Evolutionary conservation across 1,140 invertebrate species (phyloP), one percentile per base, ranked within the genome.

Genomic region (Drosophila quadrilineata): DNA sequence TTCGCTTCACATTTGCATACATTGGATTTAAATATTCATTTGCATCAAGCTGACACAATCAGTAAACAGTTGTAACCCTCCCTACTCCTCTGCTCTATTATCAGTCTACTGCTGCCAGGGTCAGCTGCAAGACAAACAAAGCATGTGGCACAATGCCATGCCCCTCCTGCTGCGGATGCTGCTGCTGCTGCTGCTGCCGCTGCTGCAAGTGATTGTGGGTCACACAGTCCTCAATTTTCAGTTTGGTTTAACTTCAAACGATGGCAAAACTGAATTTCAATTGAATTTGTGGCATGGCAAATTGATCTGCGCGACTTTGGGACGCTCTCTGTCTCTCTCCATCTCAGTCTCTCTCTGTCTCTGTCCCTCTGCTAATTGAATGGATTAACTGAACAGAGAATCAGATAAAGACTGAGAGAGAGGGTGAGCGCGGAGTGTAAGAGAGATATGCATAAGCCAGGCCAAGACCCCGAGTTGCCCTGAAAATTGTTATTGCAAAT

Each of bases 1-100:
- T 19, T n/a, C n/a, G 57, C 57, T 53, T 36, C 45, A 12, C 50
- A 84, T 85, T 84, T 85, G 79, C 74, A 77, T 84, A 85, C 49
- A 74, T 77, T 75, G 58, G 45, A 59, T 58, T 84, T 84, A 85
- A 85, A 85, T 85, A 84, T 77, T 77, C 60, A 77, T 84, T 84
- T 85, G 69, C 59, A 29, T 59, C 68, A 69, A 70, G 77, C 66
- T 75, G 71, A 43, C 21, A 58, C 67, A 75, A 60, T 60, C 71
- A 50, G 54, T 26, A 53, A 68, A 53, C 16, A 58, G 35, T 48
- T 24, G 10, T 8, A 24, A 38, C 50, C 50, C 21, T 2, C 4
- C n/a, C 26, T 12, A 21, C 29, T 3, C n/a, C 33, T 16, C 8
- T 35, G 16, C 14, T 0, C 0, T 4, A 10, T 35, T 22, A 19